These are phyloP conservation scores for Agraylea sexmaculata DNA, from an alignment of 1,140 invertebrate genomes.

Conservation along the genomic window DNA sequence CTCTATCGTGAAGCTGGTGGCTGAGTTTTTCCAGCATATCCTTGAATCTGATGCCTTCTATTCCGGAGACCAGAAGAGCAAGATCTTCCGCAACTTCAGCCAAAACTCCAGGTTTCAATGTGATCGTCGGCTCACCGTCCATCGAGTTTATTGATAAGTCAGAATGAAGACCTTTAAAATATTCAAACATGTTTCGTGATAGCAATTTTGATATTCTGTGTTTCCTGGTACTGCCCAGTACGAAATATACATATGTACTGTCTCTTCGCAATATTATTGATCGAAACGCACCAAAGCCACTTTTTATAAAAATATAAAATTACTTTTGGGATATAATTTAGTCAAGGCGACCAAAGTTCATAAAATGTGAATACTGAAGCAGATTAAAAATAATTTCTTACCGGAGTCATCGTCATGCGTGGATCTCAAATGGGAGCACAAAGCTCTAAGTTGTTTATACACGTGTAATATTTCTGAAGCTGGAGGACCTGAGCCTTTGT, in stretches of 20 bases:
- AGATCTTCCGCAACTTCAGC: conserved; percentile 55
- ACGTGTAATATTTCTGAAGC: conserved; percentile 50
- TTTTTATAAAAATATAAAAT: neutral
- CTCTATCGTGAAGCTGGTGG: conserved; percentile 58
- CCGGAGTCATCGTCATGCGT: conserved; percentile 56
- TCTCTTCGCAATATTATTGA: no score
- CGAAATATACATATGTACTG: no score
- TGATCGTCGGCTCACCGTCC: conserved; percentile 35
- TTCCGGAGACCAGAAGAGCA: conserved; percentile 55
- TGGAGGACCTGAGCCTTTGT: conserved; percentile 45
- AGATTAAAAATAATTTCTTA: conserved; percentile 7
- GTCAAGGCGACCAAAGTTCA: neutral
- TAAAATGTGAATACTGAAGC: neutral
- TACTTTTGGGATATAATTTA: neutral
- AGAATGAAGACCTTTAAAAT: conserved; percentile 39
- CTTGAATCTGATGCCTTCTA: conserved; percentile 65
- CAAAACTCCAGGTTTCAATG: conserved; percentile 42
- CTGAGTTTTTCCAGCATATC: conserved; percentile 67
- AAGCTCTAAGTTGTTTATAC: conserved; percentile 52
- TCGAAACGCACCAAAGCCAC: no score
- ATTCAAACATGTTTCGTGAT: no score
- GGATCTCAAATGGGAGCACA: conserved; percentile 56
- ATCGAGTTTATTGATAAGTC: conserved; percentile 42
- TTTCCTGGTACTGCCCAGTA: no score
- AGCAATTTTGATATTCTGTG: no score